Evolutionary conservation across 2,888 invertebrate genomes (phyloP).

Genomic region (Melanostoma mellinum): DNA sequence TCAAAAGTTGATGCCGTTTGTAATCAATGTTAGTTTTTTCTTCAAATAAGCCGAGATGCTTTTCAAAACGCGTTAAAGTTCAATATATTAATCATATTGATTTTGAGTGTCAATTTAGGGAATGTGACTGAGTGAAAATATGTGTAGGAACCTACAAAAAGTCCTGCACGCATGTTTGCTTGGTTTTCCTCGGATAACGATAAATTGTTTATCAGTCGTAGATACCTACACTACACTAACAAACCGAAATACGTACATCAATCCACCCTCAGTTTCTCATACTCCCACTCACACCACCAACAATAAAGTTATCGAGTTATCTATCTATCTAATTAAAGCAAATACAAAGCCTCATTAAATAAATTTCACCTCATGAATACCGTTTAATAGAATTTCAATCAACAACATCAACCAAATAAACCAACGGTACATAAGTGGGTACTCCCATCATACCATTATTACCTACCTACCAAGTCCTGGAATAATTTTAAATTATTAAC

Average conservation of each 20-base stretch:
- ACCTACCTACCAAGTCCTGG: neutral
- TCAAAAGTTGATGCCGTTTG: too few relatives aligned
- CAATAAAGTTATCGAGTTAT: constrained; percentile 26
- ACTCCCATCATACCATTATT: constrained; percentile 3
- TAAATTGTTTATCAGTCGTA: too few relatives aligned
- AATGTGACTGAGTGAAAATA: too few relatives aligned
- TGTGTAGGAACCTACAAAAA: too few relatives aligned
- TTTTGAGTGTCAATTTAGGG: too few relatives aligned
- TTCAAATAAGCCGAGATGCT: too few relatives aligned
- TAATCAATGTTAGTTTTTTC: too few relatives aligned
- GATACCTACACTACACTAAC: too few relatives aligned
- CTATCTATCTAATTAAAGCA: constrained; percentile 47
- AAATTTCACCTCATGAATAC: constrained; percentile 58
- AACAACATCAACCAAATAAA: constrained; percentile 42
- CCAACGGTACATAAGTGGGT: neutral
- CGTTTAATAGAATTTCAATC: constrained; percentile 61
- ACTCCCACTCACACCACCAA: neutral
- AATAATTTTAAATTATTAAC: constrained; percentile 69
- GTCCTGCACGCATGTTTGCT: too few relatives aligned
- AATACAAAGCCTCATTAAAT: constrained; percentile 58
- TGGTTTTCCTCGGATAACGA: too few relatives aligned
- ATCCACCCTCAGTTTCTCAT: neutral
- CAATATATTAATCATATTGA: too few relatives aligned
- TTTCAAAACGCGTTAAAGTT: too few relatives aligned
- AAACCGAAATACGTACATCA: neutral